Evolutionary conservation across 2,113 vertebrate species (phyloP), one percentile per base, ranked within the genome.

Genomic region (Psilopogon haemacephalus): DNA sequence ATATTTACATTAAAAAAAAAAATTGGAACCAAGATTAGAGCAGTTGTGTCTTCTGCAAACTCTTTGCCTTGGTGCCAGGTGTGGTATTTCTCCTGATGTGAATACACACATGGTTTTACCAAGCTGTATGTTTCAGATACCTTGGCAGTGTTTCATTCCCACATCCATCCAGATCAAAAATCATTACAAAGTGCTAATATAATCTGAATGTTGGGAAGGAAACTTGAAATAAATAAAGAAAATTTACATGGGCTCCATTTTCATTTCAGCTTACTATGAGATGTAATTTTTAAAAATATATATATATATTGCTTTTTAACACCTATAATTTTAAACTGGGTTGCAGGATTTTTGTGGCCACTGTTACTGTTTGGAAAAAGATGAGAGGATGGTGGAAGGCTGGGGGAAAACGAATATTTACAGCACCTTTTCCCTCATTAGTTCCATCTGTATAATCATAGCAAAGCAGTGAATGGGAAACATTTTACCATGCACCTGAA

Each of bases 401-500:
- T 72, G 50, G 14, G 50, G 85, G 40, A 76, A 86, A 91, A 82
- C 84, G 30, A 74, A 87, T 55, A 83, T 87, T 87, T 85, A 67
- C 24, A 75, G 12, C 18, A 73, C 37, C 37, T 92, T 92, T 91
- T 77, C 58, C 42, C 30, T 85, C 1, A 0, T 70, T 91, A 77
- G 64, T 85, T 89, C 19, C 64, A 84, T 80, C 75, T 50, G 33
- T 88, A 27, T 86, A 95, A 95, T 95, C 94, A 88, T 24, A 84
- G 65, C 38, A 84, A 86, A 81, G 48, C 27, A 5, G 19, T 65
- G 76, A 72, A 76, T 50, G 54, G 62, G 27, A 75, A 90, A 65
- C 76, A 35, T 84, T 95, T 95, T 91, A 56, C 69, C 38, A 27
- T 84, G 76, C 84, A 96, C 92, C 92, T 95, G 92, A 94, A 94